Evolutionary conservation across 2,888 invertebrate species (phyloP).

Genomic region (Ypsolopha scabrella): DNA sequence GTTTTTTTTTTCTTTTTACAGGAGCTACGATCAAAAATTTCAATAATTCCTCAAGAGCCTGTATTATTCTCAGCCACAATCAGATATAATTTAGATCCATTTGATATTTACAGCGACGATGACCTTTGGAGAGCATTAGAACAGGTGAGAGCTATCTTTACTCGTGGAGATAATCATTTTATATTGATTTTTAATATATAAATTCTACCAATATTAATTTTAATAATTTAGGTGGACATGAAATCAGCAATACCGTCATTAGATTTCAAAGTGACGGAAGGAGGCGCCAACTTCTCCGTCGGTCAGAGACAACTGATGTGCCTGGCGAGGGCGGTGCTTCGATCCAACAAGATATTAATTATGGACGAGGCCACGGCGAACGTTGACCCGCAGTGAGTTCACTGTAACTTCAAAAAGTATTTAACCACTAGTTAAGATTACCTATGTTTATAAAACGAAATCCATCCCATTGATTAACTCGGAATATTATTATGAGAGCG

Average conservation of each 20-base stretch:
- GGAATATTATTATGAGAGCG: no score
- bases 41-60: slow-evolving; percentile 84
- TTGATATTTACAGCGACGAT: slow-evolving; percentile 73
- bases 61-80: slow-evolving; percentile 82
- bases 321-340: slow-evolving; percentile 81
- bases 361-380: slow-evolving; percentile 73
- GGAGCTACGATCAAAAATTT: slow-evolving; percentile 71
- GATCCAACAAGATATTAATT: slow-evolving; percentile 77
- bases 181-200: no score
- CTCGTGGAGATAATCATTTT: no score
- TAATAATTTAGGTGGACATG: slow-evolving; percentile 75
- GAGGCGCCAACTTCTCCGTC: slow-evolving; percentile 82
- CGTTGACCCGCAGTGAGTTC: slow-evolving; percentile 72
- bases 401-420: neutral
- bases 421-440: no score
- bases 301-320: slow-evolving; percentile 87
- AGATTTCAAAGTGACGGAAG: slow-evolving; percentile 77
- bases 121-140: slow-evolving; percentile 79
- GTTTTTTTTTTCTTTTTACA: slow-evolving; percentile 40
- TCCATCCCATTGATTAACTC: no score
- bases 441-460: no score
- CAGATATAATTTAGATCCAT: slow-evolving; percentile 76
- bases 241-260: slow-evolving; percentile 76
- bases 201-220: neutral
- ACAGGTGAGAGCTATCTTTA: slow-evolving; percentile 67